phyloP scores from a whole-genome alignment of 2,797 vertebrate genomes.

The Botia almorhae region DNA sequence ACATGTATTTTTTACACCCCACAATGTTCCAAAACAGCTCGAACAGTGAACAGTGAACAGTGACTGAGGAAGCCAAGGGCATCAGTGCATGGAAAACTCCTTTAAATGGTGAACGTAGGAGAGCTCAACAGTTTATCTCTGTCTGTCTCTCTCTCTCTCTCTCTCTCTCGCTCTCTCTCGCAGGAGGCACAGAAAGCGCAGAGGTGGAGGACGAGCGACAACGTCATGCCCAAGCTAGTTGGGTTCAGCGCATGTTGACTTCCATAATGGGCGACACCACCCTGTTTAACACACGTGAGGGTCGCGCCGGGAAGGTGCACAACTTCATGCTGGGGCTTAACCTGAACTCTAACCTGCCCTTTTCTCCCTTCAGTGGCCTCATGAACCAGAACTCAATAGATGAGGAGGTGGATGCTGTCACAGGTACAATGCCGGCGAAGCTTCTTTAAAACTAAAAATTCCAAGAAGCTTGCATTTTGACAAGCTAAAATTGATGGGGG shows the following conservation, averaged over 20 bases:
- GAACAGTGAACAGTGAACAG: neutral
- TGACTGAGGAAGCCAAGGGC: neutral
- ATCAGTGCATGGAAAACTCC: neutral
- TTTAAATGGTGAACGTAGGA: too few relatives aligned
- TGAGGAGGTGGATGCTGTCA: constrained; percentile 87
- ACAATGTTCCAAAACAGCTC: neutral
- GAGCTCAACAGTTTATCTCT: neutral
- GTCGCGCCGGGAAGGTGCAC: constrained; percentile 96
- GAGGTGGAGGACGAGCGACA: constrained; percentile 82
- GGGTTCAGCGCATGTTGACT: constrained; percentile 94
- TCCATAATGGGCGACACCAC: constrained; percentile 89
- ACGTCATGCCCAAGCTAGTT: constrained; percentile 87
- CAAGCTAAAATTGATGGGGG: too few relatives aligned
- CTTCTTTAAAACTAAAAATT: neutral
- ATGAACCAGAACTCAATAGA: constrained; percentile 74
- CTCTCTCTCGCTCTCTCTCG: neutral
- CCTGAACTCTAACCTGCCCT: constrained; percentile 86
- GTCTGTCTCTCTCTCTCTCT: too few relatives aligned
- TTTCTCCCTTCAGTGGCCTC: constrained; percentile 78
- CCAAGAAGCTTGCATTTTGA: too few relatives aligned
- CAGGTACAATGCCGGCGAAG: constrained; percentile 76
- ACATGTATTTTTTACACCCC: neutral
- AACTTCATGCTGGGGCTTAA: constrained; percentile 99
- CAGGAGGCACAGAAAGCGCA: constrained; percentile 82
- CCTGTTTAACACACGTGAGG: constrained; percentile 95